Percentiles rank a stretch among this genome's conserved stretches.
phyloP scores from a whole-genome alignment of 2,113 vertebrate genomes.

The Himantopus leucocephalus region DNA sequence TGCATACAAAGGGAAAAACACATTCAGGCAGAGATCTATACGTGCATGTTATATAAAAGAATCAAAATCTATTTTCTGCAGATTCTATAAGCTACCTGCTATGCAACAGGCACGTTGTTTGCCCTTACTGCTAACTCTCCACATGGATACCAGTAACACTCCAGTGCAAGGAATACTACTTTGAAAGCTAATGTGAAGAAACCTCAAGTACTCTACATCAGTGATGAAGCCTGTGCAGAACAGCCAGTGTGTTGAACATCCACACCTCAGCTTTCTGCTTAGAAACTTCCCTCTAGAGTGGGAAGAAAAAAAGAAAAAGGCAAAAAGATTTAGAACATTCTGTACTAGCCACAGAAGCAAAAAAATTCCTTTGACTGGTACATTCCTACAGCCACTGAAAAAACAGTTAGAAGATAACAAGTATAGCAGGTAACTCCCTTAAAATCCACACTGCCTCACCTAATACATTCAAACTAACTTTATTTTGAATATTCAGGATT shows the following conservation, averaged over 20 bases:
- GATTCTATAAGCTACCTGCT: neutral
- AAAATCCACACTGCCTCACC: neutral
- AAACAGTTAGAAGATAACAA: neutral
- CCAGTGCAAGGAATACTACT: neutral
- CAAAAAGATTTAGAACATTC: neutral
- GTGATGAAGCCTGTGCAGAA: neutral
- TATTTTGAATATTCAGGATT: neutral
- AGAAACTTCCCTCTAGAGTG: neutral
- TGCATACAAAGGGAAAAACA: neutral
- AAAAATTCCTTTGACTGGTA: neutral
- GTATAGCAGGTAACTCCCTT: neutral
- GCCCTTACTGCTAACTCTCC: neutral
- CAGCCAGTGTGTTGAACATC: neutral
- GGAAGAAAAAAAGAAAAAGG: neutral
- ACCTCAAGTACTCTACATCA: neutral
- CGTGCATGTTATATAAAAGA: neutral
- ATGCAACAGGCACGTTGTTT: rapidly evolving
- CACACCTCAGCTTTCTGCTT: neutral
- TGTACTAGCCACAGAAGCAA: neutral
- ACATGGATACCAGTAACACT: neutral
- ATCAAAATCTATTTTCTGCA: neutral
- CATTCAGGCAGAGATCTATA: neutral
- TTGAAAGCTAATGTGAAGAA: neutral
- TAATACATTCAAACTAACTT: neutral
- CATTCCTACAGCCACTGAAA: neutral